Base-by-base conservation (phyloP, 2,797 vertebrate genomes). In the Bovichtus diacanthus region DNA sequence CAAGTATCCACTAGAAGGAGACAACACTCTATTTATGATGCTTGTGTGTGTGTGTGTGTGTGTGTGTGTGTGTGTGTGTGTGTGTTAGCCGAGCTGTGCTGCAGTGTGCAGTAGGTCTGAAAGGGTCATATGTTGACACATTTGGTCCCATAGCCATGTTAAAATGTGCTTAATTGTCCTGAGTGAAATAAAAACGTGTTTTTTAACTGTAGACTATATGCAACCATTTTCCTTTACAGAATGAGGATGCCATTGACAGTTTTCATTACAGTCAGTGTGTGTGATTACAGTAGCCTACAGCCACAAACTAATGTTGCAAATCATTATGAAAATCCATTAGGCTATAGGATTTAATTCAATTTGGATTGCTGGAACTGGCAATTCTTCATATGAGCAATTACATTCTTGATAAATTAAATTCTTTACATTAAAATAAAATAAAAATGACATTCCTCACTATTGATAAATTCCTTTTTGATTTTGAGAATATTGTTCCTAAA, bases 1-100 rank as follows among this genome's bases (percentile, higher is more conserved):
- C 16, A 63, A 49, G 6, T 0, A 38, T 79, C 84, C 92, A 85
- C 83, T 70, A 88, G 89, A 80, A 85, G 81, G 90, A 60, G 83
- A 79, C 62, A 90, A 55, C 84, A 27, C 36, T 70, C 25, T 11
- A 80, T 59, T 64, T 68, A 74, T 84, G 43, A 54, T 69, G 38
- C 23, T 41, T 16, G 8, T 16, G n/a, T 15, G 49, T 36, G 13
- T 27, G 23, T 41, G 55, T 23, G 29, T 61, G 69, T 29, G 12
- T 16, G 36, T 18, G 36, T 41, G 29, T 61, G 70, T 36, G 9
- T 27, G 63, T n/a, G 29, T 15, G 19, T 9, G 55, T 36, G 60
- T 29, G n/a, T 15, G 38, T 34, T 2, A 2, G 44, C 27, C 60
- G 70, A 49, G 16, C 36, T 56, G 43, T 23, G 1, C 36, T 63